Evolutionary conservation across 2,888 invertebrate species (phyloP).

Genomic region (Tinea pellionella): DNA sequence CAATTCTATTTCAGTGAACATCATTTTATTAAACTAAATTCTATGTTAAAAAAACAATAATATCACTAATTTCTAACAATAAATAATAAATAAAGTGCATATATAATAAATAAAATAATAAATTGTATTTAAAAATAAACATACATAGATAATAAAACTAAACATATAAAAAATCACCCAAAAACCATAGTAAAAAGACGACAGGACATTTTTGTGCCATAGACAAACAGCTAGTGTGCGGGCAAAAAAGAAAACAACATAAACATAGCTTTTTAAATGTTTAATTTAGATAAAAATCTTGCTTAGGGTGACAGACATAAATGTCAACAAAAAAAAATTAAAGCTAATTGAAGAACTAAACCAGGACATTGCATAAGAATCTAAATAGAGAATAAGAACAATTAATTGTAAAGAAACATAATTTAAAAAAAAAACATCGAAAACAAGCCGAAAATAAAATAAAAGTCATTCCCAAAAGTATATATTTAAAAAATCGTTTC

Average conservation of each 20-base stretch:
- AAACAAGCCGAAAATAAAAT: too few relatives aligned
- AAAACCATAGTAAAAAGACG: not conserved
- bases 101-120: conserved; percentile 15
- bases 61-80: too few relatives aligned
- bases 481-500: too few relatives aligned
- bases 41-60: conserved; percentile 14
- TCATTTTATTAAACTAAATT: not conserved
- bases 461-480: too few relatives aligned
- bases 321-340: too few relatives aligned
- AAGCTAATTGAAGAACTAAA: not conserved
- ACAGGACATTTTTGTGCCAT: not conserved
- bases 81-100: conserved; percentile 22
- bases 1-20: not conserved
- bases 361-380: not conserved
- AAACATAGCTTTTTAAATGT: not conserved
- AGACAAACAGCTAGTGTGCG: conserved; percentile 6
- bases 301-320: too few relatives aligned
- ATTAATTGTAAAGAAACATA: too few relatives aligned
- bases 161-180: not conserved
- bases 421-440: too few relatives aligned
- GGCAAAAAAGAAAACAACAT: conserved; percentile 5
- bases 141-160: not conserved
- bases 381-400: not conserved
- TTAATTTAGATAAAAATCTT: too few relatives aligned
- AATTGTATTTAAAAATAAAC: not conserved